Percentiles rank a stretch among this genome's conserved stretches.
Evolutionary conservation across 2,797 vertebrate species (phyloP).

Genomic region (Sebastes alutus): DNA sequence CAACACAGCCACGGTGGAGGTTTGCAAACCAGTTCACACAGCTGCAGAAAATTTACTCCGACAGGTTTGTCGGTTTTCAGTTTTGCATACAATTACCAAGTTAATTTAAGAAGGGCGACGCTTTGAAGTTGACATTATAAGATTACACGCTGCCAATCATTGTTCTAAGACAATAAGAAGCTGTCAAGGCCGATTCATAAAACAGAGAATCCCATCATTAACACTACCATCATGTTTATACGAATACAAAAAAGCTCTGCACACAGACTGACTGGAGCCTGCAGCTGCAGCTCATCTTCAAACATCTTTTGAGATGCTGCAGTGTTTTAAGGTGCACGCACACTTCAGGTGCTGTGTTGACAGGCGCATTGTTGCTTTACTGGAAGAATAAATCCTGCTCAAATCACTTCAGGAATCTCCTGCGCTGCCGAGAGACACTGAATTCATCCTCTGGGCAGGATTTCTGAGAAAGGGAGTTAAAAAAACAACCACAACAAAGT

Average conservation of each 20-base stretch:
- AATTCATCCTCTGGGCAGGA: slow-evolving; percentile 49
- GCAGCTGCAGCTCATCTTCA: neutral
- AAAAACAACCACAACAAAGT: slow-evolving; percentile 56
- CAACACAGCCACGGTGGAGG: neutral
- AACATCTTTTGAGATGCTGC: neutral
- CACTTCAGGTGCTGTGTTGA: slow-evolving; percentile 20
- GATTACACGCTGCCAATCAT: neutral
- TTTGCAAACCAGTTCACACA: slow-evolving; percentile 11
- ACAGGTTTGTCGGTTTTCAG: neutral
- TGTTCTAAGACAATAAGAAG: neutral
- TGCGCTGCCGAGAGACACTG: slow-evolving; percentile 27
- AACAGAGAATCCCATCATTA: neutral
- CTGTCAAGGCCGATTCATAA: neutral
- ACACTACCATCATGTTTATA: neutral
- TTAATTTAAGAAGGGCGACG: neutral
- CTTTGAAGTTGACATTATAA: slow-evolving; percentile 1
- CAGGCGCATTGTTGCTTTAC: slow-evolving; percentile 32
- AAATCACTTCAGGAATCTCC: slow-evolving; percentile 49
- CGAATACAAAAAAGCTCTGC: neutral
- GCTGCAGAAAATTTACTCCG: slow-evolving; percentile 18
- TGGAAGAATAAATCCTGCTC: slow-evolving; percentile 50
- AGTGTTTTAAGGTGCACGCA: neutral
- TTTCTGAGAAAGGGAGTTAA: slow-evolving; percentile 72
- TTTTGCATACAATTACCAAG: neutral
- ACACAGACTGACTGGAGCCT: slow-evolving; percentile 28